A percentile compares a stretch with the other conserved stretches of the same genome.
phyloP scores from a whole-genome alignment of 2,797 vertebrate genomes.

The Fratercula arctica region DNA sequence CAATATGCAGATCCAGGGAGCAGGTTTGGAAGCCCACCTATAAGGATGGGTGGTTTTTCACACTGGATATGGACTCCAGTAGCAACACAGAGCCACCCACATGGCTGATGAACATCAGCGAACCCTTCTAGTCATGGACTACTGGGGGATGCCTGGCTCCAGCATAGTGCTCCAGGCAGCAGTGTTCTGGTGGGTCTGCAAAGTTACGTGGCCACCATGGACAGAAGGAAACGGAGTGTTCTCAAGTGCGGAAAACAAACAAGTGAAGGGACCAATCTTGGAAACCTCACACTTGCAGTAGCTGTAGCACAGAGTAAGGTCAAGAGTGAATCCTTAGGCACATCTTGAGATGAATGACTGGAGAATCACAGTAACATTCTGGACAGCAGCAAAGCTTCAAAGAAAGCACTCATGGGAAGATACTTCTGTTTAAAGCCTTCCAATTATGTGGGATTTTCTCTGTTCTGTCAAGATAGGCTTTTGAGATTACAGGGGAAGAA shows the following conservation, averaged over 20 bases:
- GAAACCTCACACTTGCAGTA: not conserved
- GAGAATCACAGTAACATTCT: not conserved
- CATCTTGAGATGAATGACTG: not conserved
- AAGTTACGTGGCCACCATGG: too few relatives aligned
- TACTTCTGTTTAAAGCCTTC: not conserved
- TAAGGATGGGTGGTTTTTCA: not conserved
- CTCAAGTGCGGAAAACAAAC: accelerated
- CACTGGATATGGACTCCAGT: not conserved
- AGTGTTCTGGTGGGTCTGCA: not conserved
- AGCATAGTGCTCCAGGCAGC: accelerated
- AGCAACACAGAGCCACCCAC: accelerated
- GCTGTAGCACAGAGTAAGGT: not conserved
- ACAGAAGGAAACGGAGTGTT: accelerated
- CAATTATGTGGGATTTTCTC: not conserved
- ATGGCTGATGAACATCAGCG: accelerated
- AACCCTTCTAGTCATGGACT: not conserved
- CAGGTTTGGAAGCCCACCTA: not conserved
- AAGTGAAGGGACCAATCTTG: not conserved
- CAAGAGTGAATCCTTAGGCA: not conserved
- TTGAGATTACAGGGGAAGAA: not conserved
- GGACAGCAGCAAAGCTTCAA: not conserved
- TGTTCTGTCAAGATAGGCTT: not conserved
- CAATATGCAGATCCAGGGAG: not conserved
- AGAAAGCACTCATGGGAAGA: not conserved
- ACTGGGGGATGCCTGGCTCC: accelerated